Evolutionary conservation across 2,888 invertebrate species (phyloP).

Genomic region (Callyntrura guangdongensis): DNA sequence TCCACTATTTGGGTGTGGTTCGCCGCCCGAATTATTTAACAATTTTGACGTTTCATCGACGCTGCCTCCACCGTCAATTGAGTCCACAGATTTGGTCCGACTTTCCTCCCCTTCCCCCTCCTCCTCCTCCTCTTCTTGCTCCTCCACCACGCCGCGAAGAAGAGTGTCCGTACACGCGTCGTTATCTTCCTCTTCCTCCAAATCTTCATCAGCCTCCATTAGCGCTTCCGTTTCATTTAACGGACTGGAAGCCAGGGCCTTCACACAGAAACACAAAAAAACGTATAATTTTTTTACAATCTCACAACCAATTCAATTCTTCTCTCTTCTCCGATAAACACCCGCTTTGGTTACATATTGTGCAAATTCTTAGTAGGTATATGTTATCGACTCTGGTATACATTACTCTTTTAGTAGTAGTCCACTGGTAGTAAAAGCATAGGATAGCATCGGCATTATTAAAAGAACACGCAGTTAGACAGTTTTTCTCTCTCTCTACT

Average conservation of each 20-base stretch:
- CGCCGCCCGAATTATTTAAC: slow-evolving; percentile 73
- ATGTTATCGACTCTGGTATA: too few relatives aligned
- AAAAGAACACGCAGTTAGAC: too few relatives aligned
- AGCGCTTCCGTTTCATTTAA: slow-evolving; percentile 68
- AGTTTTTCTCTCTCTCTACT: too few relatives aligned
- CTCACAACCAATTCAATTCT: slow-evolving; percentile 57
- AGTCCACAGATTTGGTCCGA: slow-evolving; percentile 76
- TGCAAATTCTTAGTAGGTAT: too few relatives aligned
- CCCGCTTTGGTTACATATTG: too few relatives aligned
- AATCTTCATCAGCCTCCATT: slow-evolving; percentile 73
- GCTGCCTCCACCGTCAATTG: slow-evolving; percentile 55
- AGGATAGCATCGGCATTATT: too few relatives aligned
- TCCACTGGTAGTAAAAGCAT: too few relatives aligned
- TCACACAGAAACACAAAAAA: background rate
- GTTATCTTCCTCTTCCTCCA: slow-evolving; percentile 60
- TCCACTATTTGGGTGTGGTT: slow-evolving; percentile 57
- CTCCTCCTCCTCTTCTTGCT: too few relatives aligned
- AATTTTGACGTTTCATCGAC: slow-evolving; percentile 73
- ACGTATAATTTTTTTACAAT: slow-evolving; percentile 20
- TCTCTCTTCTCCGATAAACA: too few relatives aligned
- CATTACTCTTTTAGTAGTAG: too few relatives aligned
- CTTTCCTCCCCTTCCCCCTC: slow-evolving; percentile 48
- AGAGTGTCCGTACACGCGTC: slow-evolving; percentile 34
- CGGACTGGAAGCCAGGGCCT: slow-evolving; percentile 68
- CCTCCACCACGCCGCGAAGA: slow-evolving; percentile 52